Conservation (phyloP, 2,888 invertebrate species). For the Machimus atricapillus region DNA sequence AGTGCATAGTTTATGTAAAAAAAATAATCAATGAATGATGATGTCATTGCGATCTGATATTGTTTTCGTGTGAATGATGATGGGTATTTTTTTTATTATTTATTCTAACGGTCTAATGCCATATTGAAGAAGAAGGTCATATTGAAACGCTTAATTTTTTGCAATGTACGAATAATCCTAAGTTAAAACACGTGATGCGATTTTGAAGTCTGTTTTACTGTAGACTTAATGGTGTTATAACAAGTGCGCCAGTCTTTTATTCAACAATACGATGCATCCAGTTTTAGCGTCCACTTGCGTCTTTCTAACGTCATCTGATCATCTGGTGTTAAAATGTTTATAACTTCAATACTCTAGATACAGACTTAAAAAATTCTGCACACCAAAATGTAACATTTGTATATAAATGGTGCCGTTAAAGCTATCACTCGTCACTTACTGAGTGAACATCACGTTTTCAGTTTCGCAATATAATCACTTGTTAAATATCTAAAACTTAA, state of each 20-base stretch:
- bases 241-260: not conserved
- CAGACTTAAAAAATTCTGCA: not conserved
- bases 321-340: not conserved
- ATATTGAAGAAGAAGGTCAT: not conserved
- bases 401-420: not conserved
- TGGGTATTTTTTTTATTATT: not conserved
- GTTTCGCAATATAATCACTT: not conserved
- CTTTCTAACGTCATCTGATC: not conserved
- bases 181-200: not conserved
- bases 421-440: not conserved
- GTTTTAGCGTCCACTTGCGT: not conserved
- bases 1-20: not conserved
- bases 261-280: not conserved
- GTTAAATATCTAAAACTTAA: not conserved
- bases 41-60: not conserved
- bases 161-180: not conserved
- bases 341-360: not conserved
- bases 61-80: not conserved
- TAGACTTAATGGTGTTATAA: not conserved
- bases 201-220: no score
- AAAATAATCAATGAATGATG: not conserved
- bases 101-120: not conserved
- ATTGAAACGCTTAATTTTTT: not conserved
- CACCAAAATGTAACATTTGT: not conserved
- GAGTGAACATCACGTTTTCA: not conserved